Percentiles rank a stretch among this genome's conserved stretches.
Evolutionary conservation across 2,888 invertebrate species (phyloP).

Genomic region (Oithona nana): DNA sequence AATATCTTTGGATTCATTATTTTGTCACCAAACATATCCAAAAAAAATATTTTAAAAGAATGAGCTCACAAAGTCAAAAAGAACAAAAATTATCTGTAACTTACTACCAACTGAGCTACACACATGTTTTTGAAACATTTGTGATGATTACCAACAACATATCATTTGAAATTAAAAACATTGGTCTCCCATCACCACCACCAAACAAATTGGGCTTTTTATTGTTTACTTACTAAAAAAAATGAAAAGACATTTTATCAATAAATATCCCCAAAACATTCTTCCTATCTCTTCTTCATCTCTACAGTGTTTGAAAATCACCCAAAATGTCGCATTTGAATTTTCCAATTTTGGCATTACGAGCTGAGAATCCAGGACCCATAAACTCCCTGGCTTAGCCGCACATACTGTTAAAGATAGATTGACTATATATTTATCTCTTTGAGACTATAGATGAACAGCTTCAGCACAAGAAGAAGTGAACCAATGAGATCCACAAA

Average conservation of each 20-base stretch:
- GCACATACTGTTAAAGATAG: no score
- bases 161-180: neutral
- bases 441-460: neutral
- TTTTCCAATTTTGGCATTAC: no score
- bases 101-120: neutral
- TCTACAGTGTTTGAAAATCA: no score
- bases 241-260: no score
- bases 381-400: no score
- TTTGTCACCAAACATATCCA: neutral
- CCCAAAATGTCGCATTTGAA: no score
- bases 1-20: neutral
- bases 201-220: neutral
- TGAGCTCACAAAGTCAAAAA: neutral
- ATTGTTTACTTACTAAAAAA: no score
- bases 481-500: constrained; percentile 16
- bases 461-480: neutral
- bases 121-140: neutral
- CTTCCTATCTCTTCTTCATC: no score
- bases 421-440: no score
- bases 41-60: neutral
- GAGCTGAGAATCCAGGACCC: no score
- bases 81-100: neutral
- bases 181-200: neutral
- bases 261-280: no score
- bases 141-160: neutral